phyloP scores from a whole-genome alignment of 2,113 vertebrate genomes.

The Elgaria multicarinata region DNA sequence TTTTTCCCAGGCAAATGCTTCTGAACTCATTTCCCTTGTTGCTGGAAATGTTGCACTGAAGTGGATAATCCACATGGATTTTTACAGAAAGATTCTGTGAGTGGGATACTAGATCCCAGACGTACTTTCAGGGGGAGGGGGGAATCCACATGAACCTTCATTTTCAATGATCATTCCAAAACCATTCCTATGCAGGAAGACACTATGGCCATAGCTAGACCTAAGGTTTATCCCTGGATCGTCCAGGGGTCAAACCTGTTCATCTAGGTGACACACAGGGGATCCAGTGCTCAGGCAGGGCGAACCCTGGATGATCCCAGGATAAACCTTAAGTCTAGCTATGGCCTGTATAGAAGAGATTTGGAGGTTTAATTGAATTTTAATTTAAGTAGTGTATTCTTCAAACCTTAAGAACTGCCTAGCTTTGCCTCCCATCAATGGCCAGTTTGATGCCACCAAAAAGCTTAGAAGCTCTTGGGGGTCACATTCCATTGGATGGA shows the following conservation, averaged over 20 bases:
- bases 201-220: no score
- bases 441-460: background rate
- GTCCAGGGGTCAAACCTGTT: no score
- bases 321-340: no score
- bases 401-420: background rate
- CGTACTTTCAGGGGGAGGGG: background rate
- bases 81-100: background rate
- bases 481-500: no score
- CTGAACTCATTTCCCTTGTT: background rate
- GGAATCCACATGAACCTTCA: background rate
- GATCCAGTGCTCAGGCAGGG: no score
- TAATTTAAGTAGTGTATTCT: background rate
- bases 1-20: background rate
- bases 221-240: no score
- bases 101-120: background rate
- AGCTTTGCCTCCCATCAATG: background rate
- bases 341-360: background rate
- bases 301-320: no score
- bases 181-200: background rate
- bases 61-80: background rate
- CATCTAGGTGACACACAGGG: no score
- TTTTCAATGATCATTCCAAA: background rate
- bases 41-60: background rate
- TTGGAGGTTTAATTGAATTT: background rate
- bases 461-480: no score